phyloP scores from a whole-genome alignment of 30 jellyfish, hydroid and myxozoan species.

The Mastigias papua region DNA sequence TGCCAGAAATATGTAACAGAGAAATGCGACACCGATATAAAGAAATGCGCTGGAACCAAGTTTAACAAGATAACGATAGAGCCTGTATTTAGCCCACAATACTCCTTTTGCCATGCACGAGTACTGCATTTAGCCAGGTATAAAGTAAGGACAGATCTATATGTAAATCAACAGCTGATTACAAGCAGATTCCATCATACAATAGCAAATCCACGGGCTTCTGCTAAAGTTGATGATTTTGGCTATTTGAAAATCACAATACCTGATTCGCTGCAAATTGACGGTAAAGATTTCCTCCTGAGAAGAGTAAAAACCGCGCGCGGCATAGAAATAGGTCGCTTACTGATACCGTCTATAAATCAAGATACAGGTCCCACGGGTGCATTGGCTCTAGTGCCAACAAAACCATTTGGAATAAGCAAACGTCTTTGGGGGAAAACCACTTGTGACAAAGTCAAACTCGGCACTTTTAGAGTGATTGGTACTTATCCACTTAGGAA shows the following conservation, averaged over 20 bases:
- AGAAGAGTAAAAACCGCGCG: conserved; percentile 8
- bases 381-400: conserved; percentile 43
- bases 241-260: conserved; percentile 53
- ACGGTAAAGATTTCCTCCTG: conserved; percentile 32
- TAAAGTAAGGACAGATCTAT: conserved; percentile 25
- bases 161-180: conserved; percentile 13
- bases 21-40: conserved; percentile 12
- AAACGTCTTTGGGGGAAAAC: conserved; percentile 34
- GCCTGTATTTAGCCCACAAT: conserved; percentile 48
- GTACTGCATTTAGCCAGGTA: conserved; percentile 58
- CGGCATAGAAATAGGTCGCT: conserved; percentile 39
- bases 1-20: conserved; percentile 37
- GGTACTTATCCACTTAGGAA: conserved; percentile 20
- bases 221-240: conserved; percentile 28
- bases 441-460: conserved; percentile 28
- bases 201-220: background rate
- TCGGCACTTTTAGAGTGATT: conserved; percentile 11
- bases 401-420: conserved; percentile 35
- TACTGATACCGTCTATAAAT: background rate
- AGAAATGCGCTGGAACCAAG: conserved; percentile 29
- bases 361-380: background rate
- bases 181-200: conserved; percentile 17
- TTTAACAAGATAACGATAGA: conserved; percentile 15
- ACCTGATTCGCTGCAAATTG: conserved; percentile 39
- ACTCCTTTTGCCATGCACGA: conserved; percentile 37